Evolutionary conservation across 1,140 invertebrate genomes (phyloP), one percentile per base, ranked within the genome.

Genomic region (Papilio dardanus): DNA sequence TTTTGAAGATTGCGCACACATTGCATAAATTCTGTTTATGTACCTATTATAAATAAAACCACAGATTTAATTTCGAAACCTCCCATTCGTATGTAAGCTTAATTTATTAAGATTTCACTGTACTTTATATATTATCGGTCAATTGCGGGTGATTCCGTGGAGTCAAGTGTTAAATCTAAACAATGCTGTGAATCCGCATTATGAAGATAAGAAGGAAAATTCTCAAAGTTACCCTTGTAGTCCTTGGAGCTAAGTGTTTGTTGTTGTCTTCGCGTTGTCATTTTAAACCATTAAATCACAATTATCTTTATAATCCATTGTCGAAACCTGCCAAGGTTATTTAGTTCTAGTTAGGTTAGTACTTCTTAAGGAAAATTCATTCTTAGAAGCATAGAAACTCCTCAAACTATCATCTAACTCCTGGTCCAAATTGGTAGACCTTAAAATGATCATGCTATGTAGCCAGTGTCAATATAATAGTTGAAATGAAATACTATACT

Each of bases 121-220:
- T 54, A 54, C 54, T 28, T 28, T 62, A 28, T 62, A 62, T 62
- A 3, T 62, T 62, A 62, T 62, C 54, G 24, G 54, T 62, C 24
- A 62, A 62, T 62, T 62, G 54, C n/a, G 24, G 24, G 24, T 58
- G 54, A 62, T 28, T 30, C 21, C 24, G 21, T 30, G 10, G 54
- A 21, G 54, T 12, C 24, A 62, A 62, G 24, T 62, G 24, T 62
- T 5, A 14, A 3, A 8, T 8, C 24, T 58, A 2, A 12, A 58
- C 19, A 12, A 54, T 54, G 50, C 10, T 1, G 21, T 28, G 54
- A 58, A 58, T 28, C 21, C 10, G 16, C 24, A 58, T 10, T 54
- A 54, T 12, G 10, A 21, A 8, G 46, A 54, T 54, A 21, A 0
- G 7, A 54, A 54, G 1, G 1, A 8, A 58, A 58, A 28, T 28